These are phyloP conservation scores for Microtus richardsoni DNA, from an alignment of 2,113 vertebrate species.

Conservation along the genomic window DNA sequence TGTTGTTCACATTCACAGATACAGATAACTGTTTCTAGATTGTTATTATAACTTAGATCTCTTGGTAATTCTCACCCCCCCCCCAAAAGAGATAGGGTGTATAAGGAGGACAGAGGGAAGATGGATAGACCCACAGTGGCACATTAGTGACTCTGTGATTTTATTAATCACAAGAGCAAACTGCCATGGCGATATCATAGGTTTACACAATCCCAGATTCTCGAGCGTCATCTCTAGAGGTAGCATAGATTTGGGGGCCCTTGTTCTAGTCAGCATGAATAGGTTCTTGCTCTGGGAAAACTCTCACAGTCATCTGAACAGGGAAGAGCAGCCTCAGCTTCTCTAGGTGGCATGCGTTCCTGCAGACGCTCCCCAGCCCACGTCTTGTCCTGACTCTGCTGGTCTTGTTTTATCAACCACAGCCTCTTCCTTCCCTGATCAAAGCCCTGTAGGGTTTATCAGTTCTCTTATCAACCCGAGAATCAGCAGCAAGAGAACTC, in stretches of 20 bases:
- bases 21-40: not conserved
- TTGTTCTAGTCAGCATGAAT: not conserved
- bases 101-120: slow-evolving; percentile 7
- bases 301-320: not conserved
- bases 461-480: not conserved
- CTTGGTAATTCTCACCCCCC: not conserved
- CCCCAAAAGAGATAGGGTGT: slow-evolving; percentile 33
- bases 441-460: not conserved
- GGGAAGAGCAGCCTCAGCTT: not conserved
- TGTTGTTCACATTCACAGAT: not conserved
- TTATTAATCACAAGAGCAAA: not conserved
- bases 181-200: not conserved
- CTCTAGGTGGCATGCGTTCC: not conserved
- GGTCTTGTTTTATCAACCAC: not conserved
- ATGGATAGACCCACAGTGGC: not conserved
- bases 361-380: not conserved
- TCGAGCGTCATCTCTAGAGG: not conserved
- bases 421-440: not conserved
- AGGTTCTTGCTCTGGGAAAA: not conserved
- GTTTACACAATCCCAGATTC: slow-evolving; percentile 12
- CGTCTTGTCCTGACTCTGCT: not conserved
- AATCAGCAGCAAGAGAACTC: not conserved
- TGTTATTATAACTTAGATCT: slow-evolving; percentile 33
- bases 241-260: not conserved
- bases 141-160: not conserved